Base-by-base conservation (phyloP, 1,140 invertebrate species). In the Drosophila chauvacae region DNA sequence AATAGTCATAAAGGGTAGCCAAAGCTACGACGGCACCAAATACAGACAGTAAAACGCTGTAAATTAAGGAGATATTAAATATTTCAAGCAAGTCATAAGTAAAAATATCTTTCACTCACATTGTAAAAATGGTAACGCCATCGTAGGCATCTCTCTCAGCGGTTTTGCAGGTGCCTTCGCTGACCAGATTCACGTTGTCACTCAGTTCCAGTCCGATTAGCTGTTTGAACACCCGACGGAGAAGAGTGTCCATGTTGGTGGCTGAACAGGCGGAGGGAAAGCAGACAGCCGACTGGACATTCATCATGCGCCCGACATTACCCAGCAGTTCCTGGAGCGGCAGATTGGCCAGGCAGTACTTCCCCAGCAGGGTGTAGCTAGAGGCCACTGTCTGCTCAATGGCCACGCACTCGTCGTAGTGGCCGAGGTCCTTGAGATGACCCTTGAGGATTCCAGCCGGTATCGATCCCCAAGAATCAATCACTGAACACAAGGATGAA, bases 391-490 rank as follows among this genome's bases (percentile, higher is more conserved):
- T 20, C 28, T 82, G 53, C 7, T 72, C 60, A 37, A 90, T 82
- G 16, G 28, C 61, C 4, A 91, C 33, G 69, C 90, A 91, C 63
- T 91, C 70, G 4, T 73, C 75, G n/a, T 64, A 91, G 39, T 91
- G 77, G 1, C 90, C 90, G 14, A 91, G 35, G 13, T 91, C 85
- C 47, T 53, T 39, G 3, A 75, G 9, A 16, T 90, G 79, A 0
- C 81, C 65, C 28, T 51, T 55, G 0, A 91, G 57, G 6, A 91
- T 76, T 1, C 88, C 90, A 20, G 88, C 59, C 16, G 90, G 90
- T 26, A 86, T 48, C 3, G 80, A 77, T 7, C 88, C 90, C 90
- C 90, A 91, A 6, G 90, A 51, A 45, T 91, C 90, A 7, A 91
- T 62, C 77, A 91, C 90, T 91, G 18, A 2, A 5, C 41, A 20